Conservation (phyloP, 2,113 vertebrate genomes). For the Ranitomeya variabilis region DNA sequence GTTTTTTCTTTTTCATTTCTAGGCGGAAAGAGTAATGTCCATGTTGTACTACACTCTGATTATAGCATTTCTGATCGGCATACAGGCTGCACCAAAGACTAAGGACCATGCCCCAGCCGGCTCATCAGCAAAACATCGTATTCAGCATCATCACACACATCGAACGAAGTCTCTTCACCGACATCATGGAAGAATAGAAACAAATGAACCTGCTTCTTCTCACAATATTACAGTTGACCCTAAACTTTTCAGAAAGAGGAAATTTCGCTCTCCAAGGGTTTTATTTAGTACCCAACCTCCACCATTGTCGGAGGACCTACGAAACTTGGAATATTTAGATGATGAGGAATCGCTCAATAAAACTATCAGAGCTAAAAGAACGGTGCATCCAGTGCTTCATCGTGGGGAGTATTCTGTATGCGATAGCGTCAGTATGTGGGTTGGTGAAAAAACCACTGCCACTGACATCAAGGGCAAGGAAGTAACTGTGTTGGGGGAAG, state of each 20-base stretch:
- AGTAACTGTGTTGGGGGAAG: conserved; percentile 89
- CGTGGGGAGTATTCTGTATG: conserved; percentile 96
- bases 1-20: conserved; percentile 58
- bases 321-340: conserved; percentile 64
- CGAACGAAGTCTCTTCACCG: conserved; percentile 67
- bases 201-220: conserved; percentile 64
- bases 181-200: conserved; percentile 62
- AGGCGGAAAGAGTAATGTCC: conserved; percentile 86
- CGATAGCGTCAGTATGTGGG: conserved; percentile 92
- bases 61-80: conserved; percentile 92
- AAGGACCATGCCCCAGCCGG: conserved; percentile 81
- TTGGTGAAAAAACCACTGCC: conserved; percentile 88
- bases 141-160: conserved; percentile 64
- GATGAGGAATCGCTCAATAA: conserved; percentile 69
- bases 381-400: conserved; percentile 78
- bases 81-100: conserved; percentile 88
- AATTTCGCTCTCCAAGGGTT: conserved; percentile 86
- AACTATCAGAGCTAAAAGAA: conserved; percentile 76
- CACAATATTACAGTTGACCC: conserved; percentile 85
- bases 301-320: conserved; percentile 66
- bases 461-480: conserved; percentile 92
- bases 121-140: conserved; percentile 67
- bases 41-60: conserved; percentile 97
- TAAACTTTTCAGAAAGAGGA: conserved; percentile 85
- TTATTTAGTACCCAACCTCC: conserved; percentile 89